Percentiles rank a stretch among this genome's conserved stretches.
Conservation (phyloP, 2,888 invertebrate genomes). For the Callimorpha dominula region DNA sequence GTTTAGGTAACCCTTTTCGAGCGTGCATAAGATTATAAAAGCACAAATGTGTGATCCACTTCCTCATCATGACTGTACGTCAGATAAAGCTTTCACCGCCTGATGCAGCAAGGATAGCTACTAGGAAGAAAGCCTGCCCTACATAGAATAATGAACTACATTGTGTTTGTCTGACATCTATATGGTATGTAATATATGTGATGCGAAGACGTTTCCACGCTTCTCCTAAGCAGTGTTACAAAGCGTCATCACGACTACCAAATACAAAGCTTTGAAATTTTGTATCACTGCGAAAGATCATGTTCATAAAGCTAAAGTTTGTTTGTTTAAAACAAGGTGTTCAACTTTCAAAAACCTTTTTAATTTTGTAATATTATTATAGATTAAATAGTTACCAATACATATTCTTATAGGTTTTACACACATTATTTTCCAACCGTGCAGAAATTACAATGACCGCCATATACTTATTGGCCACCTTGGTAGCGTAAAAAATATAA, state of each 20-base stretch:
- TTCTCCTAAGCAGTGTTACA: slow-evolving; percentile 41
- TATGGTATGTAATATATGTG: slow-evolving; percentile 40
- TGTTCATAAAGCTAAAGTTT: background rate
- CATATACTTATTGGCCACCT: background rate
- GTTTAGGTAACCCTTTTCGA: slow-evolving; percentile 27
- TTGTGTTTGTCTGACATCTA: slow-evolving; percentile 52
- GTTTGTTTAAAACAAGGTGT: background rate
- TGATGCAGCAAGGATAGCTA: slow-evolving; percentile 72
- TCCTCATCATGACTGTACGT: slow-evolving; percentile 75
- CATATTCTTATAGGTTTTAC: too few species aligned
- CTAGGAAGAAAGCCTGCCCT: slow-evolving; percentile 68
- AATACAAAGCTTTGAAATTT: slow-evolving; percentile 42
- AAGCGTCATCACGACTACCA: slow-evolving; percentile 54
- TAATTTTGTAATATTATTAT: background rate
- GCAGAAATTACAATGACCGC: background rate
- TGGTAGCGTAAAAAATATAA: background rate
- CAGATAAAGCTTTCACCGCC: slow-evolving; percentile 77
- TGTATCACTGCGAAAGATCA: background rate
- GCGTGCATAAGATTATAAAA: slow-evolving; percentile 66
- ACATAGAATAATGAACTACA: slow-evolving; percentile 67
- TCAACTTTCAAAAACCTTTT: background rate
- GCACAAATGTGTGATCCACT: slow-evolving; percentile 64
- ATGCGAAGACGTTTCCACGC: slow-evolving; percentile 17
- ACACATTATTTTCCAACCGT: background rate
- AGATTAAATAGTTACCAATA: too few species aligned